Evolutionary conservation across 2,888 invertebrate species (phyloP).

Genomic region (Sabellastarte sp.): DNA sequence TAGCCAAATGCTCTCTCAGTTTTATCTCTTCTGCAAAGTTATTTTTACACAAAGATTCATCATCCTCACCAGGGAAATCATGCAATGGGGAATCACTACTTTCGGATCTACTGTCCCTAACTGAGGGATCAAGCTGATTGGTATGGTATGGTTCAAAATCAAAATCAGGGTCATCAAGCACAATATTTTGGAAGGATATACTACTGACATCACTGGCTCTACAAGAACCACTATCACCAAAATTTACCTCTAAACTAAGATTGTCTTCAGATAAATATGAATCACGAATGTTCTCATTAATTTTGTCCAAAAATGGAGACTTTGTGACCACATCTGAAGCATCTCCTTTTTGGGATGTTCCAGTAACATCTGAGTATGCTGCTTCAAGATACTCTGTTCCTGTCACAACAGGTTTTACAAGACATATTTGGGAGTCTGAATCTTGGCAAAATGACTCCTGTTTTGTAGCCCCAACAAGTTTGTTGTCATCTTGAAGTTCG

Average conservation of each 20-base stretch:
- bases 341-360: no score
- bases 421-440: no score
- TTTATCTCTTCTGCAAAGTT: constrained; percentile 17
- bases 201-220: constrained; percentile 56
- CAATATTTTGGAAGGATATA: constrained; percentile 38
- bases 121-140: not conserved
- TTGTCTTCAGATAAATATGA: no score
- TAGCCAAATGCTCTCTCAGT: constrained; percentile 5
- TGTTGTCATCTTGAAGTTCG: no score
- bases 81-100: constrained; percentile 23
- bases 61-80: constrained; percentile 14
- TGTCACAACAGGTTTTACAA: no score
- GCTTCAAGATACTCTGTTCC: no score
- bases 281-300: no score
- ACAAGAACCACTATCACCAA: constrained; percentile 53
- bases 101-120: constrained; percentile 24
- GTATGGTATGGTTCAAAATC: not conserved
- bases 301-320: no score
- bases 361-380: no score
- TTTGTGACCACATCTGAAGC: no score
- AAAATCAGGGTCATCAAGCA: constrained; percentile 24
- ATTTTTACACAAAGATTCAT: constrained; percentile 12
- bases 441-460: no score
- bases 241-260: constrained; percentile 55
- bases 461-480: no score